Evolutionary conservation across 2,113 vertebrate genomes (phyloP).

Genomic region (Microcebus griseorufus): DNA sequence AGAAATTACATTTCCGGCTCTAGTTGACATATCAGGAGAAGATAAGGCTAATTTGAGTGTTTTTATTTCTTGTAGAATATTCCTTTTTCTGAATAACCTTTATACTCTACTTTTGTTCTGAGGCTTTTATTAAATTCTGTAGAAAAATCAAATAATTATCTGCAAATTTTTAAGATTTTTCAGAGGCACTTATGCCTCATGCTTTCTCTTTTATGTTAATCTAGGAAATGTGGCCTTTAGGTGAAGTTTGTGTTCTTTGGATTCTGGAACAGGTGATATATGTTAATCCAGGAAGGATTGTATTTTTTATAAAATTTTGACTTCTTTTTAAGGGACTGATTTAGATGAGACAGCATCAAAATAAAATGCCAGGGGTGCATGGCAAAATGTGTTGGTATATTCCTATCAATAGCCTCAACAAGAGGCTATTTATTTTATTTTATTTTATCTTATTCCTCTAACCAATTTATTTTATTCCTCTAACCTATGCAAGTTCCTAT

Average conservation of each 20-base stretch:
- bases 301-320: background rate
- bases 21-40: background rate
- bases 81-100: background rate
- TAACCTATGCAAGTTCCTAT: background rate
- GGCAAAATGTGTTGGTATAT: background rate
- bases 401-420: background rate
- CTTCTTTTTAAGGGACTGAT: background rate
- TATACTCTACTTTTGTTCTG: background rate
- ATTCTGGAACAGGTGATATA: background rate
- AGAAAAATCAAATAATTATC: background rate
- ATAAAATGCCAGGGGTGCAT: background rate
- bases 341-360: background rate
- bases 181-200: background rate
- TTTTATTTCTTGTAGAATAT: background rate
- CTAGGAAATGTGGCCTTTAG: background rate
- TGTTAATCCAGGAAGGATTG: background rate
- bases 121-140: background rate
- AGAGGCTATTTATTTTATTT: background rate
- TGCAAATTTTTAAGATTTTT: background rate
- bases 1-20: constrained; percentile 13
- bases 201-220: background rate
- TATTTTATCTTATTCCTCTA: background rate
- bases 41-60: background rate
- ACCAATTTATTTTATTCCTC: background rate
- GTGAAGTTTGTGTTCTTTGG: background rate